Conservation (phyloP, 1,140 invertebrate genomes). For the Scylla paramamosain region DNA sequence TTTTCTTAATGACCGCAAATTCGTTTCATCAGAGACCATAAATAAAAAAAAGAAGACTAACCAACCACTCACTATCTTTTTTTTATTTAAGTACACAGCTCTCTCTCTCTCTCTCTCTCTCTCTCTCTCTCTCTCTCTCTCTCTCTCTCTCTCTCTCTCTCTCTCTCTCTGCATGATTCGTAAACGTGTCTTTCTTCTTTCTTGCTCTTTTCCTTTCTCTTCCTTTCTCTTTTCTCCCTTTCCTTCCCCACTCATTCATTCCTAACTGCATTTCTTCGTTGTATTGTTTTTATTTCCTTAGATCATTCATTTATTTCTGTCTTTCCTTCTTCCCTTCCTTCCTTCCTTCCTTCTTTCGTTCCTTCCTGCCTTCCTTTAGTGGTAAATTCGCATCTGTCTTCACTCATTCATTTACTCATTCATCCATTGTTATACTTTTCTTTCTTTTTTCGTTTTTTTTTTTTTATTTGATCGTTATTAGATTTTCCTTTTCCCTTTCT, state of each 20-base stretch:
- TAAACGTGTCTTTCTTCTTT: not conserved
- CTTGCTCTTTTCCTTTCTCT: not conserved
- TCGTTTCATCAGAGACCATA: not conserved
- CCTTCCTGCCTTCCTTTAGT: too few relatives aligned
- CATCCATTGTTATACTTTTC: too few relatives aligned
- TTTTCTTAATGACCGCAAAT: not conserved
- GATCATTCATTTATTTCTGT: not conserved
- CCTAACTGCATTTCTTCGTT: not conserved
- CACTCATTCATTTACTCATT: too few relatives aligned
- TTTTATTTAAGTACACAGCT: not conserved
- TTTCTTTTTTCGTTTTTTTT: too few relatives aligned
- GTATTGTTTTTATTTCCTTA: too few relatives aligned
- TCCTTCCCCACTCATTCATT: not conserved
- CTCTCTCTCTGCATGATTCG: not conserved
- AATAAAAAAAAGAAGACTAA: not conserved
- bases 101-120: not conserved
- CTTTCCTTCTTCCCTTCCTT: not conserved
- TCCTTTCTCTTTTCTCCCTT: not conserved
- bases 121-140: slow-evolving; percentile 25
- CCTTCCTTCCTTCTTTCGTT: not conserved
- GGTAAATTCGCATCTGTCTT: too few relatives aligned
- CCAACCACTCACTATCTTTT: not conserved
- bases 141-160: not conserved
- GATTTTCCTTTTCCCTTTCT: not conserved
- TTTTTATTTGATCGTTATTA: too few relatives aligned